Evolutionary conservation across 2,797 vertebrate genomes (phyloP).

Genomic region (Cryptoblepharus egeriae): DNA sequence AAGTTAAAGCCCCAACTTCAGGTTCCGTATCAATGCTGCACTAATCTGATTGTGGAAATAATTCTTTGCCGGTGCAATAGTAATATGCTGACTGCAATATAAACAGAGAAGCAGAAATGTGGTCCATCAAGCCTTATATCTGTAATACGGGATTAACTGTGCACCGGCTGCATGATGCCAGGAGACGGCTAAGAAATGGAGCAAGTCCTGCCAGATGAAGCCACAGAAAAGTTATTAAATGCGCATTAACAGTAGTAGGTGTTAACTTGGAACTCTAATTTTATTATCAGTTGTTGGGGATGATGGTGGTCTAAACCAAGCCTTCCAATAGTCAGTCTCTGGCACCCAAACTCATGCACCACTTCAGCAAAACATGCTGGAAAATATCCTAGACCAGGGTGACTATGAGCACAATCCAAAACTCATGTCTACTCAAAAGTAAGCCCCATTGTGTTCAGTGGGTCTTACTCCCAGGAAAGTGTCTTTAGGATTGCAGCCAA

Average conservation of each 20-base stretch:
- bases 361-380: too few relatives aligned
- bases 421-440: too few relatives aligned
- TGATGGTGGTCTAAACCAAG: too few relatives aligned
- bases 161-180: constrained; percentile 8
- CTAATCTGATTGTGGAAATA: constrained; percentile 74
- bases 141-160: constrained; percentile 52
- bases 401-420: too few relatives aligned
- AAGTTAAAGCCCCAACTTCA: constrained; percentile 65
- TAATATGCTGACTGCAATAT: constrained; percentile 62
- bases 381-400: too few relatives aligned
- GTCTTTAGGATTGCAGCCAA: too few relatives aligned
- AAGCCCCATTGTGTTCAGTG: too few relatives aligned
- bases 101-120: constrained; percentile 54
- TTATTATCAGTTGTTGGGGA: too few relatives aligned
- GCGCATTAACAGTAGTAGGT: accelerated
- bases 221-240: not conserved
- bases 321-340: too few relatives aligned
- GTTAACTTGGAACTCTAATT: accelerated
- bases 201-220: constrained; percentile 2
- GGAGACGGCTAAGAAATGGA: constrained; percentile 32
- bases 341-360: too few relatives aligned
- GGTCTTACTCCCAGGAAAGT: too few relatives aligned
- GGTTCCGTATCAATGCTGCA: constrained; percentile 65
- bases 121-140: constrained; percentile 45
- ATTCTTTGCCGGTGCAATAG: constrained; percentile 66